Base-by-base conservation (phyloP, 2,113 vertebrate species). In the Peromyscus californicus region DNA sequence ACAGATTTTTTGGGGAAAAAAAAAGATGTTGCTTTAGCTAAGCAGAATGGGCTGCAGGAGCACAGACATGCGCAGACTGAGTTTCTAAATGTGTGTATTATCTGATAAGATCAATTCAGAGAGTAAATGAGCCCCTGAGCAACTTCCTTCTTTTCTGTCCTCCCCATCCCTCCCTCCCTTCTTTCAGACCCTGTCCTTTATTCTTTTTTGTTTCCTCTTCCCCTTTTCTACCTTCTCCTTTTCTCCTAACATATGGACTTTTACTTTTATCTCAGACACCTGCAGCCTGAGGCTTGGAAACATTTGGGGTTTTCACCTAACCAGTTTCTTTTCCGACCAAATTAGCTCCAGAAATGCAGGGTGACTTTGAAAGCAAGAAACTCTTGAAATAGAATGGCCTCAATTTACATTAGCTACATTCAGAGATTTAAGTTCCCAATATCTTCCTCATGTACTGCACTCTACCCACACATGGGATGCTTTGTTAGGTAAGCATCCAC, bases 31-130 rank as follows among this genome's bases (percentile, higher is more conserved):
- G 80, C 96, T 98, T 95, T 96, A 97, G 42, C 95, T 69, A 91
- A 96, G 92, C 57, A 98, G 97, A 98, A 96, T 98, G 97, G 97
- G 97, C 97, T 97, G 97, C 67, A 96, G 96, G 78, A 97, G 95
- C 74, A 48, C 89, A 97, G 90, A 94, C 97, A 96, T 93, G 97
- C 97, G 98, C 97, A 97, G 97, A 94, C 90, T 93, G 93, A 95
- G n/a, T 91, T 96, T 95, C 94, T 97, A 95, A 97, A 96, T 93
- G 95, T 97, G 89, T 96, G 72, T 70, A 97, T 98, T 98, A 94
- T 97, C 45, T 96, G 98, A 94, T 97, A 97, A 97, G 97, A 94
- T 98, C 96, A 97, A 93, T 92, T 96, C 80, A 45, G 33, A 92
- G 83, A 97, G 19, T 86, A 97, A 97, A 93, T 9, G 97, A 80